phyloP scores from a whole-genome alignment of 1,140 invertebrate species.

The Trichomalopsis sarcophagae region DNA sequence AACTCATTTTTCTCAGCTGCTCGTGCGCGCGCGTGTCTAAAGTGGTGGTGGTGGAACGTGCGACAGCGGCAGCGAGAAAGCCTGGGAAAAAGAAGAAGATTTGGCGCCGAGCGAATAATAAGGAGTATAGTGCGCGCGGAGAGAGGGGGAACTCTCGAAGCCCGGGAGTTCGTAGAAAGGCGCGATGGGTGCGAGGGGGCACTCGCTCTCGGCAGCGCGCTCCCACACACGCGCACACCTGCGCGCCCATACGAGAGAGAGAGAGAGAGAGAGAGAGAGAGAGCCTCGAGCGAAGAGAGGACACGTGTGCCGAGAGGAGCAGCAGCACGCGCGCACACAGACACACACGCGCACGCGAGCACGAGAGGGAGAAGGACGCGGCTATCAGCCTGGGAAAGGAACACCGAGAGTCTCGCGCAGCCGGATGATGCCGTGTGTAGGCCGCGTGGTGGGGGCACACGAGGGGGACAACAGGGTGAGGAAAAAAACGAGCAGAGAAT shows the following conservation, averaged over 20 bases:
- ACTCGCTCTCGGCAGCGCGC: constrained; percentile 31
- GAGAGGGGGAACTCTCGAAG: constrained; percentile 50
- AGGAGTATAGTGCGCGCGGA: constrained; percentile 29
- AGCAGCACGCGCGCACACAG: constrained; percentile 25
- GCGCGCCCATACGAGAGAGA: constrained; percentile 28
- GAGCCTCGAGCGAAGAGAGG: constrained; percentile 48
- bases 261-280: constrained; percentile 39
- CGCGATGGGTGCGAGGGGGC: constrained; percentile 57
- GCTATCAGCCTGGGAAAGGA: constrained; percentile 51
- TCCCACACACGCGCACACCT: constrained; percentile 54
- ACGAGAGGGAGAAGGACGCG: constrained; percentile 50
- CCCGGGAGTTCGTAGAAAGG: constrained; percentile 66
- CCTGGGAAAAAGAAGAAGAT: constrained; percentile 56
- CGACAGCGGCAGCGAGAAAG: constrained; percentile 41
- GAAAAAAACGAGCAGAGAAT: neutral
- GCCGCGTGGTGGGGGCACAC: neutral
- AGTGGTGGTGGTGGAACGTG: constrained; percentile 9
- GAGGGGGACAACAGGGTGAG: constrained; percentile 1
- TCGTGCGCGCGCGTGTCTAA: neutral
- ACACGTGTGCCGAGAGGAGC: constrained; percentile 41
- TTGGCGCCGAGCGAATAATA: constrained; percentile 55
- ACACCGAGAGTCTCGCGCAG: constrained; percentile 5
- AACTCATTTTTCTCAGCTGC: constrained; percentile 54
- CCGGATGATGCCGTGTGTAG: constrained; percentile 22
- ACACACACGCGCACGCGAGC: constrained; percentile 27